phyloP scores from a whole-genome alignment of 1,140 invertebrate genomes.

The Antheraea mylitta region DNA sequence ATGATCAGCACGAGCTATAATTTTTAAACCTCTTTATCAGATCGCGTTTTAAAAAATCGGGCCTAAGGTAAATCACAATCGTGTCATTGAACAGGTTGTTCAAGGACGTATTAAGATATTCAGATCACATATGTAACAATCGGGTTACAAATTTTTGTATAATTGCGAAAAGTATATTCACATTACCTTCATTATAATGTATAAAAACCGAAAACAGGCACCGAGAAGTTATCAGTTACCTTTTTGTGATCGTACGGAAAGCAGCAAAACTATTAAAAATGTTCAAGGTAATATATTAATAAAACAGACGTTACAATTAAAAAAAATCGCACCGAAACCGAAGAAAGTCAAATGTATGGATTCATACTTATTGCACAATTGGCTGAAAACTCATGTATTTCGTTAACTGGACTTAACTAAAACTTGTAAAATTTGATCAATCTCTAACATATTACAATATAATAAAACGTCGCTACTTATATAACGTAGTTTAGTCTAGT shows the following conservation, averaged over 20 bases:
- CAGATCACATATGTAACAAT: not conserved
- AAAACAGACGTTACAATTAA: no score
- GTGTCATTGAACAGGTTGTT: not conserved
- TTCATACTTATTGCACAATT: no score
- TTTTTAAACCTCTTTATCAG: no score
- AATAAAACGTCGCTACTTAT: no score
- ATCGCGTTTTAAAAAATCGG: not conserved
- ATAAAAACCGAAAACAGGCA: constrained; percentile 18
- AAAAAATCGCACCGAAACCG: no score
- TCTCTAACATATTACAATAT: no score
- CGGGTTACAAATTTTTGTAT: constrained; percentile 6
- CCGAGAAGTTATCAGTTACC: constrained; percentile 14
- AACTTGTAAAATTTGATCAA: no score
- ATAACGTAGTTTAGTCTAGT: no score
- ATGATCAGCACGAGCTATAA: not conserved
- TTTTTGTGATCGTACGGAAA: not conserved
- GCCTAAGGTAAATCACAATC: not conserved
- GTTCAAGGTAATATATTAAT: not conserved
- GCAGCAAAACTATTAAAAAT: not conserved
- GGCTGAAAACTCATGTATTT: no score
- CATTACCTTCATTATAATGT: constrained; percentile 5
- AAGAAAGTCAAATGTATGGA: no score
- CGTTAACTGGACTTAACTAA: no score
- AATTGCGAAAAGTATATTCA: constrained; percentile 7
- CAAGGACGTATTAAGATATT: constrained; percentile 5